Base-by-base conservation (phyloP, 2,888 invertebrate species). In the Romanomermis culicivorax region DNA sequence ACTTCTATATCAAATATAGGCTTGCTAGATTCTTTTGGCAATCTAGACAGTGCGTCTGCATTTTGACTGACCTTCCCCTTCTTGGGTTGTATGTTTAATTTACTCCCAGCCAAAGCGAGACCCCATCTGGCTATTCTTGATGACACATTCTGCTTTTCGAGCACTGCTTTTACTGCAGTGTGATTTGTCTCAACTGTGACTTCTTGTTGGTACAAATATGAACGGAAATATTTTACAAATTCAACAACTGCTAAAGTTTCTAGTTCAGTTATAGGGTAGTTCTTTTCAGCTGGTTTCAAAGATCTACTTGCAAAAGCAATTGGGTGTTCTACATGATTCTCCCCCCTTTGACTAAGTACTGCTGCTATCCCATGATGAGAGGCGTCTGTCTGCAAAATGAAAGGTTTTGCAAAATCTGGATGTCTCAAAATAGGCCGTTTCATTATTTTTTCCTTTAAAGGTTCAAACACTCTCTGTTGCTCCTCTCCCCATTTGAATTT, bases 81-180 rank as follows among this genome's bases (percentile, higher is more conserved):
- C 7, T 17, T 7, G 17, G 7, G 36, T 17, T 17, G 7, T 11
- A 36, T 36, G 36, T n/a, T n/a, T n/a, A 36, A 36, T 17, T 36
- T 36, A 42, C 71, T 63, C 55, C 63, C 57, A 56, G 71, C 69
- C 1, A 74, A 54, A 24, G 61, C 57, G 14, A 73, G 50, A 1
- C 69, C 67, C 73, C 72, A 74, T 49, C 73, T 56, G 0, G 68
- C 69, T 0, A 74, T 56, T 29, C 72, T 55, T 3, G 71, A 70
- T n/a, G 65, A 63, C 0, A 69, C 69, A 1, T 71, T 65, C 55
- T 71, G 71, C 1, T 71, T 50, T 0, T 63, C 60, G 56, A 70
- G 58, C 4, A 75, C 58, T 70, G 72, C 76, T 65, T 69, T 69
- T 36, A n/a, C n/a, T n/a, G n/a, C n/a, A n/a, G n/a, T n/a, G n/a